These are phyloP conservation scores for Synodontis membranacea DNA, from an alignment of 2,113 vertebrate genomes.

Conservation along the genomic window DNA sequence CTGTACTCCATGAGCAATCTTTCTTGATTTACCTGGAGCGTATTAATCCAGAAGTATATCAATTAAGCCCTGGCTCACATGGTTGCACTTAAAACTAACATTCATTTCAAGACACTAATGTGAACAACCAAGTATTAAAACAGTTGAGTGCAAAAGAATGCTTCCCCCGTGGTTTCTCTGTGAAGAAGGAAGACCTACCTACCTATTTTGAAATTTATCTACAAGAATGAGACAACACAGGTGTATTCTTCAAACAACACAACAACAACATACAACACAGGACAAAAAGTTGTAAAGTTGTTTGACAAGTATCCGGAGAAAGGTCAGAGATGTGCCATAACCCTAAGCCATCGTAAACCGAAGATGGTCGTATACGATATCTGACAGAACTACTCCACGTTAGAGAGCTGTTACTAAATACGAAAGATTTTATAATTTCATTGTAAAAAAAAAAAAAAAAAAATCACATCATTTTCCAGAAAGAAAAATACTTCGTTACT, in stretches of 20 bases:
- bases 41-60: not conserved
- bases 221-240: not conserved
- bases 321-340: not conserved
- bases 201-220: not conserved
- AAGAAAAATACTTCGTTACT: too few species aligned
- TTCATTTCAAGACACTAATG: not conserved
- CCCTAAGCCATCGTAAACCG: not conserved
- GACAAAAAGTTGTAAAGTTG: not conserved
- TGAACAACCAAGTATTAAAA: not conserved
- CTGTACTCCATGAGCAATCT: conserved; percentile 84
- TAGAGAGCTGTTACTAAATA: not conserved
- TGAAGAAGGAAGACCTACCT: not conserved
- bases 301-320: not conserved
- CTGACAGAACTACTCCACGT: not conserved
- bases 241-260: not conserved
- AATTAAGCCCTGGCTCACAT: not conserved
- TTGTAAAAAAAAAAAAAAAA: not conserved
- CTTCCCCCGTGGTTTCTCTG: not conserved
- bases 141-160: not conserved
- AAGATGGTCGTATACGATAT: not conserved
- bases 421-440: not conserved
- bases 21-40: conserved; percentile 83
- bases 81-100: not conserved
- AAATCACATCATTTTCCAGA: not conserved
- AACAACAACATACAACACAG: not conserved